These are phyloP conservation scores for Adelphocoris suturalis DNA, from an alignment of 2,888 invertebrate species.

Conservation along the genomic window DNA sequence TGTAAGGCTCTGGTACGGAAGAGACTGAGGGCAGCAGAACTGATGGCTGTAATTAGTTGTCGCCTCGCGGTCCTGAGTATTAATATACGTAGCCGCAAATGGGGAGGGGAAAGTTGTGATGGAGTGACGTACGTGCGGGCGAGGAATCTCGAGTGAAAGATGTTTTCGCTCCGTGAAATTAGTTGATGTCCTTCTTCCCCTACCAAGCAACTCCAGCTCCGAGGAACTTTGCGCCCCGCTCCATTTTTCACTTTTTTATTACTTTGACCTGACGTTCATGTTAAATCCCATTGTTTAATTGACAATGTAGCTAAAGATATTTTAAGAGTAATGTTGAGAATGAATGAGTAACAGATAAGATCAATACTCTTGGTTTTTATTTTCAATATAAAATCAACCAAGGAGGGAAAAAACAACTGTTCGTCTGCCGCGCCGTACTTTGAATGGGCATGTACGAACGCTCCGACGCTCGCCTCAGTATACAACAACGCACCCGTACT, in stretches of 20 bases:
- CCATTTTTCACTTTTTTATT: background rate
- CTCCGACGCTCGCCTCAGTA: too few relatives aligned
- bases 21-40: background rate
- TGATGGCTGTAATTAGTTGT: conserved; percentile 40
- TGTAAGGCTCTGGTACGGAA: background rate
- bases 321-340: too few relatives aligned
- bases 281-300: too few relatives aligned
- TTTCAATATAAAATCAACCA: too few relatives aligned
- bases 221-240: background rate
- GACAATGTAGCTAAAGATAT: too few relatives aligned
- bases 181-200: conserved; percentile 14
- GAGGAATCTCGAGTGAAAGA: conserved; percentile 52
- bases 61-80: conserved; percentile 9
- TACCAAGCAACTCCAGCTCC: background rate
- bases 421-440: too few relatives aligned
- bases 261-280: too few relatives aligned
- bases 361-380: too few relatives aligned
- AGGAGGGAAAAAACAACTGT: too few relatives aligned
- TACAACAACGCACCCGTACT: too few relatives aligned
- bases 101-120: conserved; percentile 24
- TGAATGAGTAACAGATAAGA: too few relatives aligned
- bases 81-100: conserved; percentile 47
- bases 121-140: conserved; percentile 52
- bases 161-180: conserved; percentile 24
- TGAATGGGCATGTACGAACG: too few relatives aligned